Evolutionary conservation across 2,888 invertebrate species (phyloP).

Genomic region (Acronicta psi): DNA sequence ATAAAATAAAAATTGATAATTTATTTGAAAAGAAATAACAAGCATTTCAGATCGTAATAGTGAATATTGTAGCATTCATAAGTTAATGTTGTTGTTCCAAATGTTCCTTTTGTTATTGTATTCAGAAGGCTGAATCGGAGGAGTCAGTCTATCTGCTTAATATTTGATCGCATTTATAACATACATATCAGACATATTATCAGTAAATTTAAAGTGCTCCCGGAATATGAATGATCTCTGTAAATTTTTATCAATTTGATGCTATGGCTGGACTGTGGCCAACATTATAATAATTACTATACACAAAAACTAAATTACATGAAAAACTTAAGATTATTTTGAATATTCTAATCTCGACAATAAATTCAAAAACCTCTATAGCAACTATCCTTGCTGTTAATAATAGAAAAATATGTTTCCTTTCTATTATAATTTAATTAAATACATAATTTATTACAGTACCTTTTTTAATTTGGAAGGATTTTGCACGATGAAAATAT

Average conservation of each 20-base stretch:
- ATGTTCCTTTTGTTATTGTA: constrained; percentile 39
- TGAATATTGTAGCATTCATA: constrained; percentile 38
- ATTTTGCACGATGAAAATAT: too few species aligned
- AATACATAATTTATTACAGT: too few species aligned
- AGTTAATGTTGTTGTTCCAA: constrained; percentile 46
- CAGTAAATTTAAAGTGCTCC: constrained; percentile 30
- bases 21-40: constrained; percentile 56
- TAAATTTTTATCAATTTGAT: constrained; percentile 7
- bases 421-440: too few species aligned
- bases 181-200: constrained; percentile 44
- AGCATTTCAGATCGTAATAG: constrained; percentile 49
- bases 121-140: constrained; percentile 10
- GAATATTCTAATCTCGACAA: constrained; percentile 19
- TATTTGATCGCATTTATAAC: constrained; percentile 44
- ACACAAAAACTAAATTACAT: constrained; percentile 4
- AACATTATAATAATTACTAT: constrained; percentile 19
- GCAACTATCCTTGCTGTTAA: too few species aligned
- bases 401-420: too few species aligned
- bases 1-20: constrained; percentile 58
- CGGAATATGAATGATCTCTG: constrained; percentile 6
- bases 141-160: constrained; percentile 4
- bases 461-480: too few species aligned
- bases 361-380: constrained; percentile 1
- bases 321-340: constrained; percentile 20
- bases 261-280: constrained; percentile 10